Percentiles rank a stretch among this genome's conserved stretches.
phyloP scores from a whole-genome alignment of 92 coral and sea anemone species.

The Porites lobata region DNA sequence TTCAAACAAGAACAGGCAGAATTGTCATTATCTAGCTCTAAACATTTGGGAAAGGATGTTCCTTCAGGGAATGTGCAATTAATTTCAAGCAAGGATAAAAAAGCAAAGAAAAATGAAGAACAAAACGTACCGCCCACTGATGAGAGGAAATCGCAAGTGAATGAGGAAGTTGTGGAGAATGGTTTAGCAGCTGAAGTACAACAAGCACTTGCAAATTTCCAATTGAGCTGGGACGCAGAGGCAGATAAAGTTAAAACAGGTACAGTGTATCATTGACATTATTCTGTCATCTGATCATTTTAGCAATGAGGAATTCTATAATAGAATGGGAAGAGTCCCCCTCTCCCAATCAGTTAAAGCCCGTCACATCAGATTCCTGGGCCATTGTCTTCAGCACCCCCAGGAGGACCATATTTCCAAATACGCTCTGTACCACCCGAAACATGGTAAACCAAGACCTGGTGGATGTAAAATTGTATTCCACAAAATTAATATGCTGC shows the following conservation, averaged over 20 bases:
- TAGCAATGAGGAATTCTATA: too few species aligned
- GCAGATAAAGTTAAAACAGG: slow-evolving; percentile 6
- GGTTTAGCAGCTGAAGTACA: slow-evolving; percentile 29
- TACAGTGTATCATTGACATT: not conserved
- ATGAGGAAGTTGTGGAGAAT: slow-evolving; percentile 25
- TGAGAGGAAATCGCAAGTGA: not conserved
- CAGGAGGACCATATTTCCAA: too few species aligned
- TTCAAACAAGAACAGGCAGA: not conserved
- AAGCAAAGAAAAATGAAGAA: not conserved
- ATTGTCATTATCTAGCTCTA: not conserved
- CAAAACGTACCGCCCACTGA: not conserved
- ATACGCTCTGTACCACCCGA: too few species aligned
- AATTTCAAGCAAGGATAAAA: not conserved
- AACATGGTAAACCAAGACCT: too few species aligned
- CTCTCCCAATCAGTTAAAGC: too few species aligned
- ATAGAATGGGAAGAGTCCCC: too few species aligned
- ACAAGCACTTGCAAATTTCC: slow-evolving; percentile 4
- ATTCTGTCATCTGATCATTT: not conserved
- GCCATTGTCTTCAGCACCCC: too few species aligned
- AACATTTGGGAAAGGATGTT: too few species aligned
- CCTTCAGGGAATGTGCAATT: not conserved
- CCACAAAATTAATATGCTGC: too few species aligned
- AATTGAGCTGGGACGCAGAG: slow-evolving; percentile 25
- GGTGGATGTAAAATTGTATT: too few species aligned
- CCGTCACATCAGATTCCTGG: too few species aligned